Evolutionary conservation across 35 echinoderm and acorn worm species (phyloP), one percentile per base, ranked within the genome.

Genomic region (Amphiura filiformis): DNA sequence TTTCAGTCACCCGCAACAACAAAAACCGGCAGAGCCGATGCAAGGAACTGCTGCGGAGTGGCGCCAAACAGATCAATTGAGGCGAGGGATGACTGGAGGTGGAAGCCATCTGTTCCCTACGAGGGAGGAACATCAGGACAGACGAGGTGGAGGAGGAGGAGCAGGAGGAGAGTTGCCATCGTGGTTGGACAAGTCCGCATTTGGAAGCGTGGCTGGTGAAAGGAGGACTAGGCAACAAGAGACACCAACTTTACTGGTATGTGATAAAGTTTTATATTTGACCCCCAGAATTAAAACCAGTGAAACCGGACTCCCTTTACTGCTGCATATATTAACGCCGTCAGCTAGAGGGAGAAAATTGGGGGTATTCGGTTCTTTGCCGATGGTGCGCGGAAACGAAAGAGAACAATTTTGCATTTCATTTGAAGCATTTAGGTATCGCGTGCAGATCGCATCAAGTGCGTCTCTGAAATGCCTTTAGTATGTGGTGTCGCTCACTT

Each of bases 181-280:
- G 13, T 85, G 83, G 83, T 32, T 56, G 32, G 83, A 85, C 32
- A 32, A 85, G 83, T 85, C 64, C 33, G 35, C 83, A 56, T 38
- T 81, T 26, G 36, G 76, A 22, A 32, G 32, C 32, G 56, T 83
- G 38, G 38, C 40, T 23, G 81, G 64, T 13, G 56, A 85, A 30
- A 56, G 64, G 32, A 1, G 49, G 0, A 47, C 56, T 1, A 70
- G 83, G 44, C 52, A 32, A 0, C 56, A 61, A 34, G 83, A 70
- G 18, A 37, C 64, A 11, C 83, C 83, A 14, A 70, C 44, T 30
- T 28, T 85, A 32, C 83, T 85, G 83, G 83, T 85, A 61, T 49
- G 38, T 39, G 39, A 81, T n/a, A 9, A 47, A 47, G 4, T 47
- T 9, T 47, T 47, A 47, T 47, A 47, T 4, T 9, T 47, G 41